These are phyloP conservation scores for Bergia puertoricense DNA, from an alignment of 92 coral and sea anemone genomes.

Conservation along the genomic window DNA sequence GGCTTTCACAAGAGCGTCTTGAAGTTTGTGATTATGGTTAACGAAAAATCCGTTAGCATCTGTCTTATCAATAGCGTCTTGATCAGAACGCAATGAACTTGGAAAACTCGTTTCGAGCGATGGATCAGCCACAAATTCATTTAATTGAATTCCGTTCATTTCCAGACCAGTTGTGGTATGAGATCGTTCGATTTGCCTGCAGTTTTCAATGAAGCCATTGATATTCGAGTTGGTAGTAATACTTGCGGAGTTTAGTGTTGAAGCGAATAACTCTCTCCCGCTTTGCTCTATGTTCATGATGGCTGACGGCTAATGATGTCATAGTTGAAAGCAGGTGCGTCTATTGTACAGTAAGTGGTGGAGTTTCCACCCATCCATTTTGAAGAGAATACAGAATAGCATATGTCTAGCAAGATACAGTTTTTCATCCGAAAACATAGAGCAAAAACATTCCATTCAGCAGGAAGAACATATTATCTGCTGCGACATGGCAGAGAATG, in stretches of 20 bases:
- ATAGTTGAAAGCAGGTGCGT: constrained; percentile 24
- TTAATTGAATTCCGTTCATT: constrained; percentile 35
- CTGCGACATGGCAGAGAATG: background rate
- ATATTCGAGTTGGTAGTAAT: background rate
- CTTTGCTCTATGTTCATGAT: background rate
- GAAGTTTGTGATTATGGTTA: constrained; percentile 74
- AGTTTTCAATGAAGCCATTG: constrained; percentile 16
- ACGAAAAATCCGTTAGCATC: constrained; percentile 75
- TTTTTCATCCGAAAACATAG: background rate
- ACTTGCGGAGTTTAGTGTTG: background rate
- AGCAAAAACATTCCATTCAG: background rate
- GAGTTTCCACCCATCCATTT: constrained; percentile 23
- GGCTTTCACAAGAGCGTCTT: constrained; percentile 75
- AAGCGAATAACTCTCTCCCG: background rate
- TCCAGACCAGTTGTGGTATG: background rate
- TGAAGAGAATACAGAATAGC: background rate
- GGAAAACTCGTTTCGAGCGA: constrained; percentile 22
- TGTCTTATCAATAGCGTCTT: constrained; percentile 44
- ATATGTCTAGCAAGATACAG: background rate
- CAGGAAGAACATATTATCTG: background rate
- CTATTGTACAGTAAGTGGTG: background rate
- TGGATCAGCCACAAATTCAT: constrained; percentile 5
- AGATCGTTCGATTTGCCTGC: background rate
- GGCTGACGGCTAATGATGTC: constrained; percentile 24
- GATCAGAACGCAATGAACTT: constrained; percentile 23